Evolutionary conservation across 2,888 invertebrate species (phyloP).

Genomic region (Leptarthrus brevirostris): DNA sequence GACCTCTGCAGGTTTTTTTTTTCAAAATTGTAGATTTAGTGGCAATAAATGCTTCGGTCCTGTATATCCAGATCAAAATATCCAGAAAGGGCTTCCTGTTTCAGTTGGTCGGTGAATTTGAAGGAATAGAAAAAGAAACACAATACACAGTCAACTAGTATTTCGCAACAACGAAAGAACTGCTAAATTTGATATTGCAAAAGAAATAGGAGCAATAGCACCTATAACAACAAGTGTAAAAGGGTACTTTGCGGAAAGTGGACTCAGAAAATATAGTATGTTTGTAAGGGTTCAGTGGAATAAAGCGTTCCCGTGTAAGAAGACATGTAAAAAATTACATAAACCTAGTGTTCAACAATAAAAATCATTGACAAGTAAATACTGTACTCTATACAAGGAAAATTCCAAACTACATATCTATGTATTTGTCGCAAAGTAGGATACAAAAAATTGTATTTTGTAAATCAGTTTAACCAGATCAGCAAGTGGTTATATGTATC

Average conservation of each 20-base stretch:
- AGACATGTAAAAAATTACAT: no score
- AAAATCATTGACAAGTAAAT: no score
- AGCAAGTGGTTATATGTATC: no score
- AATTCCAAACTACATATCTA: no score
- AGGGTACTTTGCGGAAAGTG: background rate
- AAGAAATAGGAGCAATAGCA: background rate
- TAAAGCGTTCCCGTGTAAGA: no score
- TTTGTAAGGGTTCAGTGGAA: background rate
- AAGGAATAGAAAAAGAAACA: background rate
- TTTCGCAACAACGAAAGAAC: slow-evolving; percentile 1
- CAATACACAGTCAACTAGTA: slow-evolving; percentile 43
- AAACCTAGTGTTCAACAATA: no score
- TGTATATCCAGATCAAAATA: slow-evolving; percentile 48
- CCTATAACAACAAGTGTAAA: background rate
- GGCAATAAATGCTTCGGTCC: slow-evolving; percentile 55
- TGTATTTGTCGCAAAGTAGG: no score
- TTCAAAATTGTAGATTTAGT: slow-evolving; percentile 55
- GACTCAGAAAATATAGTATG: background rate
- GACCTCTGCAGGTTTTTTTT: slow-evolving; percentile 55
- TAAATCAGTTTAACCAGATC: no score
- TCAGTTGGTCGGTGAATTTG: slow-evolving; percentile 12
- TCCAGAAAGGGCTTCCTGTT: slow-evolving; percentile 15
- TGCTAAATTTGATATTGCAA: slow-evolving; percentile 18
- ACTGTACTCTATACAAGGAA: no score
- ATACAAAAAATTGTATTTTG: no score